Evolutionary conservation across 2,797 vertebrate genomes (phyloP).

Genomic region (Amazonetta brasiliensis): DNA sequence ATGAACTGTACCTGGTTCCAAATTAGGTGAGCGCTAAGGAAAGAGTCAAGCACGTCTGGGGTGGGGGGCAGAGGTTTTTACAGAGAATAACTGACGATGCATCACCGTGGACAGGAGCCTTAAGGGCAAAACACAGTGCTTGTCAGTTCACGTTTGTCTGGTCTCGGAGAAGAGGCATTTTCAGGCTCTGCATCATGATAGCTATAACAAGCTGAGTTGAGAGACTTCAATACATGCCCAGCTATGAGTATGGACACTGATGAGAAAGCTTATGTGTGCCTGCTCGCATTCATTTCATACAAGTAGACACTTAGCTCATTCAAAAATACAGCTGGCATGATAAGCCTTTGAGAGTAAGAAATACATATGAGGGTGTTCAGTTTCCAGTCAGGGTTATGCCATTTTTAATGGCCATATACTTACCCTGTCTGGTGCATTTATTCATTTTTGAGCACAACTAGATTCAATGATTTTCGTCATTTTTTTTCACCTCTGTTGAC

Average conservation of each 20-base stretch:
- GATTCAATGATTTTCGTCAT: constrained; percentile 59
- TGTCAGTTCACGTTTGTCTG: constrained; percentile 76
- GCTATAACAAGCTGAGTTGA: constrained; percentile 65
- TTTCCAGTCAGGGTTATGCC: constrained; percentile 67
- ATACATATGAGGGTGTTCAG: constrained; percentile 51
- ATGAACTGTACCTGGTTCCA: not conserved
- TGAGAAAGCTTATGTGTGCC: constrained; percentile 62
- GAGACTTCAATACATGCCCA: constrained; percentile 47
- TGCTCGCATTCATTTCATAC: constrained; percentile 60
- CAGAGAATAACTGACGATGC: constrained; percentile 34
- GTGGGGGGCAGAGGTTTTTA: constrained; percentile 44
- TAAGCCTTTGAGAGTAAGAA: constrained; percentile 60
- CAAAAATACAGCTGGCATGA: constrained; percentile 69
- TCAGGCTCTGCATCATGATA: constrained; percentile 66
- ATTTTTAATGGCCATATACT: constrained; percentile 64
- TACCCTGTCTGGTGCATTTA: constrained; percentile 65
- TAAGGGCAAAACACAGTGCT: constrained; percentile 76
- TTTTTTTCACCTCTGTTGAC: constrained; percentile 67
- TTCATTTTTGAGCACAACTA: constrained; percentile 57
- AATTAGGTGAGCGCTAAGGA: not conserved
- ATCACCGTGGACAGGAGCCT: constrained; percentile 72
- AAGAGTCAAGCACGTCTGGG: not conserved
- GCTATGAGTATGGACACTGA: constrained; percentile 58
- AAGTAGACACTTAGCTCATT: constrained; percentile 67
- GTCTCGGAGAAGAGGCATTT: constrained; percentile 60